phyloP scores from a whole-genome alignment of 2,888 invertebrate species.

The Cyaniris semiargus region DNA sequence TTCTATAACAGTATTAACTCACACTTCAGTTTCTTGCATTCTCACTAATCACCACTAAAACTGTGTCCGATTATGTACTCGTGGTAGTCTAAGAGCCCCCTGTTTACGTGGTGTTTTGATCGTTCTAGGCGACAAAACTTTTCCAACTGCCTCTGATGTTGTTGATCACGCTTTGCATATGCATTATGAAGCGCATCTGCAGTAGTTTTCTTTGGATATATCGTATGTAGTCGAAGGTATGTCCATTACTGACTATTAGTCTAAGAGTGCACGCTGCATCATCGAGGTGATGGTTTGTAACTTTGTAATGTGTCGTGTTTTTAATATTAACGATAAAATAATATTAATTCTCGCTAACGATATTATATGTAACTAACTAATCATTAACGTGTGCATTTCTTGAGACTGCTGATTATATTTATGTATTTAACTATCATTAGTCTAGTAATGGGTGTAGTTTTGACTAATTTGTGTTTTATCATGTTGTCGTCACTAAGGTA shows the following conservation, averaged over 20 bases:
- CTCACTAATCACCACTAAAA: conserved; percentile 60
- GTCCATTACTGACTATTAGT: conserved; percentile 75
- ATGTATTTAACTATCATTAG: conserved; percentile 42
- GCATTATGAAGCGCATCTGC: conserved; percentile 82
- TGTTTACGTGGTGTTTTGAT: conserved; percentile 72
- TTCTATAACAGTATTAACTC: conserved; percentile 61
- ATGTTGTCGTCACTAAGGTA: conserved; percentile 17
- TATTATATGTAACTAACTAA: conserved; percentile 34
- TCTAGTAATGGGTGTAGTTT: conserved; percentile 73
- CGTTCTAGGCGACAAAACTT: conserved; percentile 80
- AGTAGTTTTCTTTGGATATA: conserved; percentile 82
- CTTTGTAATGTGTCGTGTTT: conserved; percentile 40
- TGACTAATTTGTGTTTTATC: conserved; percentile 54
- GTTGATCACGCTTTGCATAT: conserved; percentile 82
- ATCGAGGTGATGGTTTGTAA: conserved; percentile 61
- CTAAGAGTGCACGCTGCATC: conserved; percentile 66
- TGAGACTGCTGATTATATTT: conserved; percentile 38
- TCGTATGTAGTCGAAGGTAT: conserved; percentile 81
- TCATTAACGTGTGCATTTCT: conserved; percentile 41
- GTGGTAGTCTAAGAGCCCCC: conserved; percentile 38
- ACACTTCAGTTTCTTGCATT: conserved; percentile 60
- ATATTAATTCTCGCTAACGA: conserved; percentile 36
- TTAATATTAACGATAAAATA: not conserved
- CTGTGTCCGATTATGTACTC: conserved; percentile 37
- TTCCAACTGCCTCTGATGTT: conserved; percentile 81